A percentile compares a stretch with the other conserved stretches of the same genome.
These are phyloP conservation scores for Bradysia coprophila DNA, from an alignment of 1,140 invertebrate species.

Conservation along the genomic window DNA sequence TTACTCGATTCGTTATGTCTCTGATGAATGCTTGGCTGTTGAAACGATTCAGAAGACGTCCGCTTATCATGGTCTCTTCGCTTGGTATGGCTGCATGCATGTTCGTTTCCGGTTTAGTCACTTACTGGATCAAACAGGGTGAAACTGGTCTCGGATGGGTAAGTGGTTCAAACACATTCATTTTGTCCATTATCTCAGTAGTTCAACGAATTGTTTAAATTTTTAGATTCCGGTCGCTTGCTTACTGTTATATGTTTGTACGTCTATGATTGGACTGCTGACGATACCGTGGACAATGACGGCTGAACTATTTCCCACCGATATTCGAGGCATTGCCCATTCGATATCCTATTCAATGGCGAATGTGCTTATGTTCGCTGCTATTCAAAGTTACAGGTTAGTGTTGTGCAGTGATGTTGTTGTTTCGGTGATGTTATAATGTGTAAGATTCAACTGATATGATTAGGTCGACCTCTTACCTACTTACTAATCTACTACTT, in stretches of 20 bases:
- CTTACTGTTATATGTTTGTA: constrained; percentile 31
- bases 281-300: constrained; percentile 41
- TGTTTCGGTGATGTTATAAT: too few species aligned
- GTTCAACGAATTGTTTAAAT: too few species aligned
- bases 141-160: constrained; percentile 5
- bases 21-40: constrained; percentile 32
- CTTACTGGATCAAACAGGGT: constrained; percentile 23
- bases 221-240: constrained; percentile 24
- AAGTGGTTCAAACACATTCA: too few species aligned
- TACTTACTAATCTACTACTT: too few species aligned
- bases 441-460: too few species aligned
- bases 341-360: constrained; percentile 30
- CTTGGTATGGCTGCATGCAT: constrained; percentile 31
- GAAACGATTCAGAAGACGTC: constrained; percentile 27
- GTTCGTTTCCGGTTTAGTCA: constrained; percentile 29
- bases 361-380: constrained; percentile 32
- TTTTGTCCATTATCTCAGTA: too few species aligned
- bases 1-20: constrained; percentile 39
- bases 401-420: neutral
- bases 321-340: constrained; percentile 35
- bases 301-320: constrained; percentile 35
- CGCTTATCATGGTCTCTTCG: constrained; percentile 28
- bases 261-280: constrained; percentile 33
- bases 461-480: too few species aligned
- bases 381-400: constrained; percentile 27